Conservation (phyloP, 2,888 invertebrate genomes). For the Amaurobius ferox region DNA sequence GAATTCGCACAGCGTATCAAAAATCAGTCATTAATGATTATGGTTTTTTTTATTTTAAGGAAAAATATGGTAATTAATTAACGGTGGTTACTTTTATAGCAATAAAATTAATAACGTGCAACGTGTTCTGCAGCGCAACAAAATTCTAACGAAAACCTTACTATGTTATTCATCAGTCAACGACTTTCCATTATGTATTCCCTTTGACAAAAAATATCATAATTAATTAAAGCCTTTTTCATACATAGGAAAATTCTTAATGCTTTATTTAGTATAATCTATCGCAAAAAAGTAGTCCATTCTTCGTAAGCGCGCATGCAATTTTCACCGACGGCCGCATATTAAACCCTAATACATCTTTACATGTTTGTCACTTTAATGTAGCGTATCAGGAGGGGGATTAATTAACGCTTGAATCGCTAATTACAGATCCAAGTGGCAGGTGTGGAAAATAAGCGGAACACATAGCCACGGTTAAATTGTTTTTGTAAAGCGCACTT, state of each 20-base stretch:
- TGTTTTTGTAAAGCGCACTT: neutral
- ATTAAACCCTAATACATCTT: constrained; percentile 2
- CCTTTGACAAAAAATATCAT: neutral
- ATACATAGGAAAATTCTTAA: constrained; percentile 1
- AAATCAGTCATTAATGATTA: too few species aligned
- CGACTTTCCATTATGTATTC: too few species aligned
- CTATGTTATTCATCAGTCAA: neutral
- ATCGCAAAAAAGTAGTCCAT: neutral
- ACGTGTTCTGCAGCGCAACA: too few species aligned
- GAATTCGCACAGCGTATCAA: too few species aligned
- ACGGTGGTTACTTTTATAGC: too few species aligned
- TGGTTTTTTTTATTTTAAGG: too few species aligned
- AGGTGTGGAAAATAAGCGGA: neutral
- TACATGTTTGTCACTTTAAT: constrained; percentile 3
- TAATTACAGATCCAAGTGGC: neutral
- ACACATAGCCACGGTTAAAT: neutral
- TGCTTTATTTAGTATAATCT: neutral
- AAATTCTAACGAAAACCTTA: too few species aligned
- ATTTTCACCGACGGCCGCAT: constrained; percentile 5
- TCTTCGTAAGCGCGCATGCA: neutral
- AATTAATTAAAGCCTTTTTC: constrained; percentile 6
- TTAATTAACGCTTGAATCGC: constrained; percentile 7
- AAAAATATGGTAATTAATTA: too few species aligned
- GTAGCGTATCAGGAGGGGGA: constrained; percentile 9
- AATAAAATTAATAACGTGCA: too few species aligned